These are phyloP conservation scores for Drosophila quadrilineata DNA, from an alignment of 1,140 invertebrate species.

Conservation along the genomic window DNA sequence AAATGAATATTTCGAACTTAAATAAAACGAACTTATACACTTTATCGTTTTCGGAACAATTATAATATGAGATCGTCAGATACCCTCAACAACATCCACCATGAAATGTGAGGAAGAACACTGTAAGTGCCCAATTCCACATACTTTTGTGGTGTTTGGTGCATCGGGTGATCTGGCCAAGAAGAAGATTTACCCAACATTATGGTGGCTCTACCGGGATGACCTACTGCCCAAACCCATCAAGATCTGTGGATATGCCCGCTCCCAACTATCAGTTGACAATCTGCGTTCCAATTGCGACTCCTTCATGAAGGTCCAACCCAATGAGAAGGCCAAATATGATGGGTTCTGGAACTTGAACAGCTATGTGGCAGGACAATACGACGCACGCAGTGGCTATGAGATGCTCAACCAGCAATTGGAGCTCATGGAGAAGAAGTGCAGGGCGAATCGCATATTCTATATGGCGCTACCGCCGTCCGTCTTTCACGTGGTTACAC, in stretches of 20 bases:
- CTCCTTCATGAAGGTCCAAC: slow-evolving; percentile 89
- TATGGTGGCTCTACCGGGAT: slow-evolving; percentile 97
- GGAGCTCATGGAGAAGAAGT: slow-evolving; percentile 84
- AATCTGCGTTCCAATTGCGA: slow-evolving; percentile 89
- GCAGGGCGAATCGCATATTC: slow-evolving; percentile 92
- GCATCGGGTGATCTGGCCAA: slow-evolving; percentile 98
- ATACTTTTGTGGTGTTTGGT: slow-evolving; percentile 91
- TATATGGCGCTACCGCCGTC: slow-evolving; percentile 98
- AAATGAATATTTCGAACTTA: too few species aligned
- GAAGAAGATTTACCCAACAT: slow-evolving; percentile 99
- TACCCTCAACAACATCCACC: slow-evolving; percentile 84
- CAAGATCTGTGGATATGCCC: slow-evolving; percentile 96
- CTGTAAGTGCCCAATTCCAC: slow-evolving; percentile 86
- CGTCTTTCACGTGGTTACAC: slow-evolving; percentile 94
- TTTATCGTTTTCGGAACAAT: too few species aligned
- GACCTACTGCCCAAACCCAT: slow-evolving; percentile 94
- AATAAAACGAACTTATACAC: too few species aligned
- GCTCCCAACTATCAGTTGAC: slow-evolving; percentile 89
- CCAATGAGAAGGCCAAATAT: slow-evolving; percentile 88
- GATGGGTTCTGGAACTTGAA: slow-evolving; percentile 95
- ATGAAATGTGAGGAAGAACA: slow-evolving; percentile 86
- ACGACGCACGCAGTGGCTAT: slow-evolving; percentile 91
- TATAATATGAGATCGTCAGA: slow-evolving; percentile 80
- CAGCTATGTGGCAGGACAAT: slow-evolving; percentile 91
- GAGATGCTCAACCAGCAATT: slow-evolving; percentile 89